A percentile compares a stretch with the other conserved stretches of the same genome.
phyloP scores from a whole-genome alignment of 2,888 invertebrate genomes.

The Rhogogaster chlorosoma region DNA sequence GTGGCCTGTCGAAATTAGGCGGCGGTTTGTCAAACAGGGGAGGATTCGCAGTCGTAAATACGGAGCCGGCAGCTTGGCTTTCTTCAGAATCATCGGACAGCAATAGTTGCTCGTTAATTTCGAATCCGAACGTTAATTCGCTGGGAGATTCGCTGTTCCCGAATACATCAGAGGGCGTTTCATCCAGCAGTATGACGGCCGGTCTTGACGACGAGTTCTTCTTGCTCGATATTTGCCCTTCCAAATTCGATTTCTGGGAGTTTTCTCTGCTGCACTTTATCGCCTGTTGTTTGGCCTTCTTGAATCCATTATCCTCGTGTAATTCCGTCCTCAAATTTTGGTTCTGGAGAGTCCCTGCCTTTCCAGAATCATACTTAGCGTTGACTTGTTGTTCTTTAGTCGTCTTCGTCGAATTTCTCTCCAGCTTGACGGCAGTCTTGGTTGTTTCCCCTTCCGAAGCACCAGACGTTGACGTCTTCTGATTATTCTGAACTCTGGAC shows the following conservation, averaged over 20 bases:
- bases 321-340: background rate
- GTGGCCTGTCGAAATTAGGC: slow-evolving; percentile 67
- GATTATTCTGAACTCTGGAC: slow-evolving; percentile 11
- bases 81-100: slow-evolving; percentile 74
- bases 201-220: slow-evolving; percentile 78
- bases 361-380: slow-evolving; percentile 55
- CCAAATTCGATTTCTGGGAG: slow-evolving; percentile 56
- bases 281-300: slow-evolving; percentile 11
- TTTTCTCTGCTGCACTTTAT: slow-evolving; percentile 58
- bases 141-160: slow-evolving; percentile 78
- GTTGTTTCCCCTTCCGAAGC: slow-evolving; percentile 22
- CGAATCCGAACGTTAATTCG: slow-evolving; percentile 90
- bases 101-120: slow-evolving; percentile 87
- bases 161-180: slow-evolving; percentile 70
- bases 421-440: background rate
- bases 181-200: slow-evolving; percentile 87
- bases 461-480: background rate
- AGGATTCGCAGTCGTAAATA: slow-evolving; percentile 61
- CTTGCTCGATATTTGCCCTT: slow-evolving; percentile 55
- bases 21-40: slow-evolving; percentile 65
- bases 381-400: slow-evolving; percentile 54
- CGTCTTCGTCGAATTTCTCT: slow-evolving; percentile 51
- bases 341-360: background rate
- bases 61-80: slow-evolving; percentile 60
- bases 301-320: background rate